Base-by-base conservation (phyloP, 2,888 invertebrate species). In the Caenorhabditis uteleia region DNA sequence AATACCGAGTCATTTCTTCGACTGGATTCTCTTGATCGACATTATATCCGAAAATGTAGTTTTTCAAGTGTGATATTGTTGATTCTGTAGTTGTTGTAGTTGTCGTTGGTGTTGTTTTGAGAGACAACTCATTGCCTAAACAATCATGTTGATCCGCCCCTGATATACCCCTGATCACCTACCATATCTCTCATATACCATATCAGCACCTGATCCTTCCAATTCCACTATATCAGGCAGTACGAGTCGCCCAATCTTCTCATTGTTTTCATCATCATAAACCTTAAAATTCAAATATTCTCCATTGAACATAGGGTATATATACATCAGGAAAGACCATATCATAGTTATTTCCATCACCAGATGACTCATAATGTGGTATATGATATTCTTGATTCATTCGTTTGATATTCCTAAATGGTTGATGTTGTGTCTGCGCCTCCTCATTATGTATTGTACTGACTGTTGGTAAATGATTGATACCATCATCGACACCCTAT, bases 221-320 rank as follows among this genome's bases (percentile, higher is more conserved):
- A 75, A 31, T 43, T 68, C 71, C 23, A 75, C 66, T 16, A 75
- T 60, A 40, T 77, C 76, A 12, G 77, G 77, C 38, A 77, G 43
- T 6, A 77, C 61, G 18, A 77, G 47, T 23, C 70, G 67, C 8
- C 77, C 77, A 26, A 75, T 69, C 36, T 54, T 56, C 39, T 71
- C 69, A 44, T 70, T 56, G 31, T 40, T 43, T 7, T 65, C 68
- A 21, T 58, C 69, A 18, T 69, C 66, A 53, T 43, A 64, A 21
- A 74, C 67, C 60, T 70, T n/a, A n/a, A n/a, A n/a, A n/a, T n/a
- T n/a, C 27, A 12, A 43, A 26, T 2, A 3, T 16, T n/a, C 18
- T 1, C 16, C 25, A 23, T 14, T 1, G 10, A n/a, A n/a, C n/a
- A n/a, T n/a, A 34, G 39, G n/a, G 33, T 20, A 38, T 43, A 48